Base-by-base conservation (phyloP, 35 echinoderm and acorn worm species). In the Apostichopus japonicus region DNA sequence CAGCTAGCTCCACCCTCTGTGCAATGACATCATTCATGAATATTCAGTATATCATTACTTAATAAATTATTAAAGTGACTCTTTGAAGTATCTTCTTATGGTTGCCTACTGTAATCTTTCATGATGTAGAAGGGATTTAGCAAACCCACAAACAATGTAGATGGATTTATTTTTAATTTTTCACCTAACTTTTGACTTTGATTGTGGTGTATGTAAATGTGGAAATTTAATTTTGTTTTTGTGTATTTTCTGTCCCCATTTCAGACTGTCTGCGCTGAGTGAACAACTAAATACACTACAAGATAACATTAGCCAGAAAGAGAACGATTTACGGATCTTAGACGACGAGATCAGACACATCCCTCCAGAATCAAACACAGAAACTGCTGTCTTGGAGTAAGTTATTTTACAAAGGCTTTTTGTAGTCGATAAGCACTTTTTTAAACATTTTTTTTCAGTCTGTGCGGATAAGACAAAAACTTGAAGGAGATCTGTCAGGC, bases 311-410 rank as follows among this genome's bases (percentile, higher is more conserved):
- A 75, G 8, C 17, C 79, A 90, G 13, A 99, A 95, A 81, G 94
- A 99, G 83, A 90, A 95, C 23, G 97, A 99, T 84, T 80, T 99
- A 52, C 73, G 88, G 58, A 88, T 33, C 23, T 77, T 99, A 53
- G 95, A 99, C 86, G 95, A 96, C 55, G 97, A 99, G 84, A 99
- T 99, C 59, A 79, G 93, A 56, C 61, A 93, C 23, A 99, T 99
- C 55, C 95, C 84, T 77, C 89, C 93, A 57, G 92, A 92, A 27
- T 89, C 93, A 11, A 90, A 94, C 59, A 91, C 93, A 73, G 97
- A 99, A 67, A 92, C 79, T 19, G 91, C 93, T 79, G 72, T 98
- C 9, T 80, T 93, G 10, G 97, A 99, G 97, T 99, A 73, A 99
- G 97, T 95, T 21, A 54, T 10, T 44, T 52, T 52, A 33, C 27